Evolutionary conservation across 2,888 invertebrate genomes (phyloP), one percentile per base, ranked within the genome.

Genomic region (Tribolium freemani): DNA sequence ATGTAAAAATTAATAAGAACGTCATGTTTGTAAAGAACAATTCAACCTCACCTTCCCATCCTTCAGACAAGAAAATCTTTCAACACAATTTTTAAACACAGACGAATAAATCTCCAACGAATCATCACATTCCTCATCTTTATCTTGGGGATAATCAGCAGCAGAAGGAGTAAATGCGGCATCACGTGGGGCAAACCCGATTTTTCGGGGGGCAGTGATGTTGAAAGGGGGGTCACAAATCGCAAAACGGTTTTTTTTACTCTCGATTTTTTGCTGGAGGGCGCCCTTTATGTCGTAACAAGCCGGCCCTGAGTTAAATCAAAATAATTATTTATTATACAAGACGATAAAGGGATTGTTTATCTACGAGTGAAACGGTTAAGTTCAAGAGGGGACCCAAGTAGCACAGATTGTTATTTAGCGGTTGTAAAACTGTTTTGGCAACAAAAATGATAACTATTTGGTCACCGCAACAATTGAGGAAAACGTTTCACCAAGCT

Each of bases 181-280:
- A 46, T 82, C 82, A 8, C 70, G 61, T 0, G 67, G 53, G 1
- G 78, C 71, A 61, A 74, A 76, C 8, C 70, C 74, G 0, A 77
- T 73, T 5, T 78, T 70, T 50, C 83, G 77, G 3, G 61, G 50
- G 0, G 79, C 77, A 0, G 80, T 79, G 5, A 73, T 72, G 38
- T 78, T 78, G 57, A 84, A 84, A 1, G 83, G 81, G 2, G 78
- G 75, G 11, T 69, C 70, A 11, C 63, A 63, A 1, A 57, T 2
- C 5, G 78, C 69, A 45, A 75, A 80, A 5, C 64, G 63, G 30
- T 76, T 76, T 4, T 68, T 72, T 58, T 80, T 80, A 0, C 68
- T 72, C 3, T 61, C 56, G 0, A 79, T 4, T 56, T 78, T 77
- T 58, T 79, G 76, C 5, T 74, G 71, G 3, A 82, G 51, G 0